Evolutionary conservation across 2,888 invertebrate species (phyloP), one percentile per base, ranked within the genome.

Genomic region (Mesopsocus fuscifrons): DNA sequence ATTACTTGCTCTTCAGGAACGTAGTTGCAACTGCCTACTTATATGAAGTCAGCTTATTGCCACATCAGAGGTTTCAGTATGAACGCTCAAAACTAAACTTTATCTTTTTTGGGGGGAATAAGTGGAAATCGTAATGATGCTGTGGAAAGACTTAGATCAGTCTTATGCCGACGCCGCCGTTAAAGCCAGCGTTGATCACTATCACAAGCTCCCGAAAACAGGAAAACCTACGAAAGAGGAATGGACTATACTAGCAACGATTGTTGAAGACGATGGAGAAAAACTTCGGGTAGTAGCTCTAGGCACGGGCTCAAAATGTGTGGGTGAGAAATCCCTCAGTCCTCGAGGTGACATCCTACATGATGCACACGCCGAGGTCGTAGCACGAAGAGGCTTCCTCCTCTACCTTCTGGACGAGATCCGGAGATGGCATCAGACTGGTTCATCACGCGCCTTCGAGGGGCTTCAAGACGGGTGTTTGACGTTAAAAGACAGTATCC

Each of bases 241-340:
- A 60, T 92, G 91, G 89, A 88, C 89, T 2, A 71, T 85, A 16
- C 57, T 91, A 22, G 74, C 87, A 1, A 77, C 77, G 48, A 65
- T 91, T 34, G 66, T 87, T 51, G 59, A 74, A 42, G 51, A 49
- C 33, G 45, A 41, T 9, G 52, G 50, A 22, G 52, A 59, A 35
- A 51, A 54, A 4, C 52, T 62, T 30, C 66, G 71, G 55, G 73
- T 89, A 3, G 74, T 89, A 20, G 69, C 89, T n/a, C 58, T 91
- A 43, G 89, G 85, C 2, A 87, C 87, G 2, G 94, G 94, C 1
- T 81, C 92, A 0, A 94, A 91, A 64, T 94, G 92, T 59, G 69
- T 94, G 48, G 89, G 91, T 1, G 66, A 69, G 44, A 61, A 63
- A 2, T 55, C 60, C 57, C 64, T 80, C 63, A 74, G 74, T 42